These are phyloP conservation scores for Masnerella sp. DNA, from an alignment of 2,888 invertebrate genomes.

Conservation along the genomic window DNA sequence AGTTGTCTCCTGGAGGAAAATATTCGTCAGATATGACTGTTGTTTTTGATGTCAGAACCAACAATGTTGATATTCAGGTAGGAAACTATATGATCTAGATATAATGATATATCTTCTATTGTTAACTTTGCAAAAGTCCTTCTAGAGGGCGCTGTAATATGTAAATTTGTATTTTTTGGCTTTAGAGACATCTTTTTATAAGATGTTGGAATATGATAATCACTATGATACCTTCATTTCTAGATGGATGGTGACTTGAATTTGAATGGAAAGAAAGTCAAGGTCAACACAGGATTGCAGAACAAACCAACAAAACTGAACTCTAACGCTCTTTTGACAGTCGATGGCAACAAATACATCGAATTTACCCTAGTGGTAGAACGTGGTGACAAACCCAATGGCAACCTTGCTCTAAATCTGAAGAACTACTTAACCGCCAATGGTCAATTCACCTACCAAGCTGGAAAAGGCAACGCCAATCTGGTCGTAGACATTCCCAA, in stretches of 20 bases:
- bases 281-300: constrained; percentile 78
- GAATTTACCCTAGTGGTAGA: constrained; percentile 80
- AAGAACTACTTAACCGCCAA: constrained; percentile 82
- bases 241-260: constrained; percentile 79
- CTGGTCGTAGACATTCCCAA: constrained; percentile 81
- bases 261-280: constrained; percentile 80
- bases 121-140: no score
- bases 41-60: constrained; percentile 79
- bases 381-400: constrained; percentile 77
- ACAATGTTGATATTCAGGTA: constrained; percentile 79
- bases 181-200: background rate
- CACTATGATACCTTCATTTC: background rate
- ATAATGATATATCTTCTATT: no score
- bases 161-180: no score
- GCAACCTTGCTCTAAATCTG: constrained; percentile 80
- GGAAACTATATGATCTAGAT: no score
- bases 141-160: no score
- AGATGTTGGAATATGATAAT: no score
- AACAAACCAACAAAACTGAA: constrained; percentile 78
- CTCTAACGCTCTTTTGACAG: constrained; percentile 79
- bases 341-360: constrained; percentile 79
- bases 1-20: constrained; percentile 81
- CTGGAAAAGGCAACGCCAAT: constrained; percentile 83
- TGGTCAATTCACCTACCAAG: constrained; percentile 82
- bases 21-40: constrained; percentile 82